Percentiles rank a stretch among this genome's conserved stretches.
phyloP scores from a whole-genome alignment of 2,797 vertebrate genomes.

The Semaprochilodus insignis region DNA sequence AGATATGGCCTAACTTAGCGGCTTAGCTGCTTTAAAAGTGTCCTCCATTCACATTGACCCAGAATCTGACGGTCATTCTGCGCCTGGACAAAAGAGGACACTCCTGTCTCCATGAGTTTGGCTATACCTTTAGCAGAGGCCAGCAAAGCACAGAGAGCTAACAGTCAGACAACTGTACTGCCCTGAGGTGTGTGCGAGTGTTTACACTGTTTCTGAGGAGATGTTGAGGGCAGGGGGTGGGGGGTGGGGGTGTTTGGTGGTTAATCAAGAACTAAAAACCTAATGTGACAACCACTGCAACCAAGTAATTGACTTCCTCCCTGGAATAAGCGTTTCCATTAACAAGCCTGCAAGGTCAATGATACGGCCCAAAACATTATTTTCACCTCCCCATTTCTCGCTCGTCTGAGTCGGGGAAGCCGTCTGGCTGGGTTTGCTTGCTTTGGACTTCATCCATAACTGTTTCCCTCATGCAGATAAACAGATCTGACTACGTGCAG shows the following conservation, averaged over 20 bases:
- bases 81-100: constrained; percentile 59
- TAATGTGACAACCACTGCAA: constrained; percentile 70
- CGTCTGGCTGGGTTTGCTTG: background rate
- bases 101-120: constrained; percentile 11
- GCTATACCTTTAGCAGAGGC: constrained; percentile 6
- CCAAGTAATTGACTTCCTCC: constrained; percentile 64
- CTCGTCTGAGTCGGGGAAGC: background rate
- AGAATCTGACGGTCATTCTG: constrained; percentile 70
- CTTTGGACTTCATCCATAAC: constrained; percentile 12
- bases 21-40: constrained; percentile 62
- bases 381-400: constrained; percentile 25
- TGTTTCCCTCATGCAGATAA: constrained; percentile 10
- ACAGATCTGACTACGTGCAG: constrained; percentile 10
- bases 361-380: constrained; percentile 62
- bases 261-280: constrained; percentile 65
- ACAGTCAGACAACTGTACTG: constrained; percentile 4
- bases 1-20: constrained; percentile 61
- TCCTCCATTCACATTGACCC: constrained; percentile 73
- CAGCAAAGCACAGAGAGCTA: background rate
- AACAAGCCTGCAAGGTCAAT: constrained; percentile 70
- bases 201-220: background rate
- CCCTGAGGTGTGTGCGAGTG: constrained; percentile 4
- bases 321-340: constrained; percentile 71
- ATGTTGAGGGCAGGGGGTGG: constrained; percentile 14
- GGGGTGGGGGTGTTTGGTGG: constrained; percentile 14